These are phyloP conservation scores for Aplodontia rufa DNA, from an alignment of 2,113 vertebrate genomes.

Conservation along the genomic window DNA sequence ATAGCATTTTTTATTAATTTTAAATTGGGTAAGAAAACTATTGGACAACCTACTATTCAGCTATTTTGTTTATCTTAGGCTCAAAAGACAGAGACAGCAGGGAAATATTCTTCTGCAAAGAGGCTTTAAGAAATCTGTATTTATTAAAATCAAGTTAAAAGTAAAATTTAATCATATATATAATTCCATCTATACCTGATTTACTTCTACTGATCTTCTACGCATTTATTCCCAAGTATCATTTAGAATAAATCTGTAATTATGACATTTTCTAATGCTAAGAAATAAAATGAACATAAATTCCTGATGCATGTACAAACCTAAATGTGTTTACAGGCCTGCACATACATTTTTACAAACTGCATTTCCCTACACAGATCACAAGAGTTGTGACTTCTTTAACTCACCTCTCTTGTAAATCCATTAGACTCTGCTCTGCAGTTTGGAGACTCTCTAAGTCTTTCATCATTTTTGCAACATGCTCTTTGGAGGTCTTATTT, in stretches of 20 bases:
- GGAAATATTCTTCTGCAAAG: slow-evolving; percentile 12
- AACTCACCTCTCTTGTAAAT: slow-evolving; percentile 94
- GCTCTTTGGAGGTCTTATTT: slow-evolving; percentile 96
- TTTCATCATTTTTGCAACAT: slow-evolving; percentile 99
- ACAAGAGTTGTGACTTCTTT: neutral
- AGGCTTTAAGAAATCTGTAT: neutral
- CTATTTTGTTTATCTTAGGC: neutral
- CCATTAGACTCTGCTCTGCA: slow-evolving; percentile 95
- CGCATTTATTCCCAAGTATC: neutral
- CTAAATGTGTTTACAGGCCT: neutral
- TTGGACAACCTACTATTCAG: neutral
- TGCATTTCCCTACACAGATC: neutral
- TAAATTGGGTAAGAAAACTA: slow-evolving; percentile 32
- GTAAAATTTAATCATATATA: neutral
- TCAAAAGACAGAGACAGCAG: slow-evolving; percentile 11
- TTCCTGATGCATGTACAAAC: neutral
- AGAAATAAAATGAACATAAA: neutral
- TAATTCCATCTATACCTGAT: neutral
- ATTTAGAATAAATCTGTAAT: neutral
- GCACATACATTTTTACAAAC: neutral
- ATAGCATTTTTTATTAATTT: slow-evolving; percentile 37
- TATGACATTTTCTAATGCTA: neutral
- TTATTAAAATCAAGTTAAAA: slow-evolving; percentile 36
- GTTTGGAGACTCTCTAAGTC: slow-evolving; percentile 97
- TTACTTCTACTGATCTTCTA: slow-evolving; percentile 36